Conservation (phyloP, 1,140 invertebrate species). For the Prorops nasuta region DNA sequence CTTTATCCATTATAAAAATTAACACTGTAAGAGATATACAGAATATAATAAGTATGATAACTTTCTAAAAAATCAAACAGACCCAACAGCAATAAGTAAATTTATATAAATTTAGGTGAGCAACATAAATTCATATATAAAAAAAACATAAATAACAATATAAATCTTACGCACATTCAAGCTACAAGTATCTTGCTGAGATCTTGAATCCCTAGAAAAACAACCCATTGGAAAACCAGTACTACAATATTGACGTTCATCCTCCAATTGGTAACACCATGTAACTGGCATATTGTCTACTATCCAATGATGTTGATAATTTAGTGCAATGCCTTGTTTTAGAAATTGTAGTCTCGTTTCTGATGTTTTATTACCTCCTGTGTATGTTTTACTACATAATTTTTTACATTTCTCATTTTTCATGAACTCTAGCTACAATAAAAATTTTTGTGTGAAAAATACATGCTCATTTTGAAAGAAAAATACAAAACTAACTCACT, state of each 20-base stretch:
- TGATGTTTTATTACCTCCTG: constrained; percentile 62
- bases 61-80: background rate
- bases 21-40: background rate
- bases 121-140: constrained; percentile 1
- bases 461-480: background rate
- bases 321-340: constrained; percentile 90
- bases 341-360: constrained; percentile 76
- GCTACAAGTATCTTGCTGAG: constrained; percentile 64
- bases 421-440: constrained; percentile 62
- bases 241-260: constrained; percentile 80
- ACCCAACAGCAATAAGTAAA: background rate
- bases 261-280: constrained; percentile 87
- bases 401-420: constrained; percentile 70
- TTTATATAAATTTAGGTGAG: background rate
- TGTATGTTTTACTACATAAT: constrained; percentile 76
- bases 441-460: constrained; percentile 7
- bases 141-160: background rate
- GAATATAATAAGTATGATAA: too few species aligned
- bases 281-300: constrained; percentile 98
- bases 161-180: constrained; percentile 59
- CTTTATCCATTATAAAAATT: too few species aligned
- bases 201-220: constrained; percentile 65
- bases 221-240: constrained; percentile 99
- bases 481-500: constrained; percentile 42
- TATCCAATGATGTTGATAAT: constrained; percentile 99